Percentiles rank a stretch among this genome's conserved stretches.
These are phyloP conservation scores for Enteromius fasciolatus DNA, from an alignment of 2,797 vertebrate species.

Conservation along the genomic window DNA sequence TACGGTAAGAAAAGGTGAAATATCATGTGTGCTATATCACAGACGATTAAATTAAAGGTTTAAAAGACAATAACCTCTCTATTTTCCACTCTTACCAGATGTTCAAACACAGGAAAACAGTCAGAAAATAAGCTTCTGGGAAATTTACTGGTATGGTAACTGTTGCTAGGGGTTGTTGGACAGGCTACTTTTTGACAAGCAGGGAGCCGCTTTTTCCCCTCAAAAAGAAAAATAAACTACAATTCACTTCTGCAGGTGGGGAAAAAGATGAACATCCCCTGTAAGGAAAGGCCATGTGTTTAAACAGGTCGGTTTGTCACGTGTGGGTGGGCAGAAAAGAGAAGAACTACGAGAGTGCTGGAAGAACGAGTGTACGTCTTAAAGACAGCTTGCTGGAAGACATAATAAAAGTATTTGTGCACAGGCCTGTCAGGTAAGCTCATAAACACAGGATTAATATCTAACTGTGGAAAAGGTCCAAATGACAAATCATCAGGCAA, in stretches of 20 bases:
- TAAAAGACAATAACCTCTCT: not conserved
- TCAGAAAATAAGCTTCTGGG: not conserved
- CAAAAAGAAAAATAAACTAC: slow-evolving; percentile 51
- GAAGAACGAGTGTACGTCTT: not conserved
- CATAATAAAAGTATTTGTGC: not conserved
- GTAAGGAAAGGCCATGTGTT: slow-evolving; percentile 45
- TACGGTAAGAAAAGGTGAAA: not conserved
- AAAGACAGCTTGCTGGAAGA: slow-evolving; percentile 15
- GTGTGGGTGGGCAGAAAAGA: not conserved
- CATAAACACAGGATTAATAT: slow-evolving; percentile 13
- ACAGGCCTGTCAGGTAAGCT: not conserved
- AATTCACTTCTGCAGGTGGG: slow-evolving; percentile 28
- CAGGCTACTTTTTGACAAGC: slow-evolving; percentile 27
- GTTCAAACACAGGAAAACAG: slow-evolving; percentile 4
- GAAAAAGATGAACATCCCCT: slow-evolving; percentile 40
- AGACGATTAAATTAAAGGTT: not conserved
- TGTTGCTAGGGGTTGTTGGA: slow-evolving; percentile 43
- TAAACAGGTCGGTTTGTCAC: slow-evolving; percentile 37
- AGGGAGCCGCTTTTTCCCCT: slow-evolving; percentile 1
- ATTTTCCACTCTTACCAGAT: slow-evolving; percentile 34
- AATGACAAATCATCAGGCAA: not conserved
- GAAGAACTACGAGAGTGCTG: not conserved
- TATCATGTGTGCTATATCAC: not conserved
- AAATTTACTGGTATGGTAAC: slow-evolving; percentile 44
- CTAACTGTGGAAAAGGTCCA: not conserved